Evolutionary conservation across 2,797 vertebrate genomes (phyloP), one percentile per base, ranked within the genome.

Genomic region (Triplophysa bombifrons): DNA sequence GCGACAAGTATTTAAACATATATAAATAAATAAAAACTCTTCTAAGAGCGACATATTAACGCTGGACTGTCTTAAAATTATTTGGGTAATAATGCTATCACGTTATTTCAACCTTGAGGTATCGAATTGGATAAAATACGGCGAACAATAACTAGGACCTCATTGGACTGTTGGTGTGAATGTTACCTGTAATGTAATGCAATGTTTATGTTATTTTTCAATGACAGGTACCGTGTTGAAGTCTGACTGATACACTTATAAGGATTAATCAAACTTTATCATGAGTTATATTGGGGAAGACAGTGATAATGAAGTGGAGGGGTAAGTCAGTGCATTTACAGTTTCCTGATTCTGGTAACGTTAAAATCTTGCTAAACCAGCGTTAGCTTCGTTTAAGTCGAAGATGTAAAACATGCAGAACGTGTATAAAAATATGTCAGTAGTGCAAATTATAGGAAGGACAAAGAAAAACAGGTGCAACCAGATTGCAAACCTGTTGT

Each of bases 251-350:
- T 3, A 6, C 4, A 13, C 3, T 9, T 17, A 3, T 53, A 2
- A 65, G 60, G 13, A 66, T n/a, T 9, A 9, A 20, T 30, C 17
- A 55, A 58, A 3, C 11, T 10, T 27, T 50, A 53, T 27, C 67
- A 72, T 77, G 58, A 76, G 60, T 25, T 14, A 66, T 4, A 13
- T 38, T 14, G 41, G 20, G 44, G 90, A 90, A 86, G 85, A 88
- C 6, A 27, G 75, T 3, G 88, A 88, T 63, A 25, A 16, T 7
- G 88, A 86, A 27, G 84, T 84, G 12, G 51, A 82, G 19, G 74
- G 87, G 90, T 91, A 14, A 19, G 30, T 30, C 30, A 30, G 87
- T 74, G n/a, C 56, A 20, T 30, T 27, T 25, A 25, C 12, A 14
- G 1, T 41, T 22, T 41, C 14, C 27, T 55, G 4, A 19, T 20